Evolutionary conservation across 2,797 vertebrate species (phyloP).

Genomic region (Sebastes goodei): DNA sequence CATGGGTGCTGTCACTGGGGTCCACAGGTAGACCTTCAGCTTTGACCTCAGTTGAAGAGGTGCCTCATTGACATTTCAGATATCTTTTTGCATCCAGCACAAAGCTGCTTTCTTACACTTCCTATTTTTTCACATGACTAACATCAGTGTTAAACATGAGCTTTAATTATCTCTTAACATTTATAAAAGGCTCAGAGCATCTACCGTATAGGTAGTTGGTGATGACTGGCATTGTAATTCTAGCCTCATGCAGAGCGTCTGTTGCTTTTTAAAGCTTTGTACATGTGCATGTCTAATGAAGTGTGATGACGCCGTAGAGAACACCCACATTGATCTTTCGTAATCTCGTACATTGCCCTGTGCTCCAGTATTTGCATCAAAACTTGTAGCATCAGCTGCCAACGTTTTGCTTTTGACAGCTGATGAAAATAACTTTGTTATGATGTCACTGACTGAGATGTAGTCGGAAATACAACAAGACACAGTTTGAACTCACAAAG

Average conservation of each 20-base stretch:
- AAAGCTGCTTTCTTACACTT: neutral
- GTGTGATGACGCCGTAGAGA: neutral
- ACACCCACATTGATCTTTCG: neutral
- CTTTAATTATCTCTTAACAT: neutral
- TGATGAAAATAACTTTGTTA: neutral
- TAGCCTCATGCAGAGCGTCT: slow-evolving; percentile 4
- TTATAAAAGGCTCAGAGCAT: neutral
- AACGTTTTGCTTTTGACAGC: neutral
- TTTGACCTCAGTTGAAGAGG: slow-evolving; percentile 17
- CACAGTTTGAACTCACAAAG: neutral
- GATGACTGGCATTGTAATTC: slow-evolving; percentile 5
- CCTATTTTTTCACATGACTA: neutral
- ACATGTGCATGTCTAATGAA: slow-evolving; percentile 14
- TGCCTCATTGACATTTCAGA: slow-evolving; percentile 1
- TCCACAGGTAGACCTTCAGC: slow-evolving; percentile 34
- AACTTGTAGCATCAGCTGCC: neutral
- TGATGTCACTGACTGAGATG: neutral
- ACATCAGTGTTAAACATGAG: neutral
- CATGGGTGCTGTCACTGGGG: neutral
- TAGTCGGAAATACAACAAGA: neutral
- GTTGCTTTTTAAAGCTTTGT: neutral
- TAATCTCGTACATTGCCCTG: neutral
- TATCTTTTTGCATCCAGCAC: slow-evolving; percentile 4
- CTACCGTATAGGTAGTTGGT: neutral
- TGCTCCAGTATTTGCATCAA: neutral